Conservation (phyloP, 2,797 vertebrate genomes). For the Choloepus didactylus region DNA sequence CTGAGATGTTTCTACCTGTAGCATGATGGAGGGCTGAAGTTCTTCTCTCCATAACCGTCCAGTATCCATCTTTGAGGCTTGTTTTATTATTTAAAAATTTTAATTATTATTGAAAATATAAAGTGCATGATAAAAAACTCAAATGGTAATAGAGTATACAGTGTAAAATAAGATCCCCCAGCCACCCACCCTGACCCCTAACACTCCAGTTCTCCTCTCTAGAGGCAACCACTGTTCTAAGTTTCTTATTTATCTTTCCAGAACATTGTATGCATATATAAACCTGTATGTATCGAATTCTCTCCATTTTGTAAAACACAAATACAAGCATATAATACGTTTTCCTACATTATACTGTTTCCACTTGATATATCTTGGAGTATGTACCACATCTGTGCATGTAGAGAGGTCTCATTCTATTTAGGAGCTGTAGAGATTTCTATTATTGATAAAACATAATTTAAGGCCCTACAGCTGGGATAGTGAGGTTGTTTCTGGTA, state of each 20-base stretch:
- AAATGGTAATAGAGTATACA: not conserved
- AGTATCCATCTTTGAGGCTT: not conserved
- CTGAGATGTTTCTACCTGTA: not conserved
- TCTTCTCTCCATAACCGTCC: not conserved
- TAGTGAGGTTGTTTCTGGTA: not conserved
- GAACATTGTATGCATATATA: not conserved
- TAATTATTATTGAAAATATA: slow-evolving; percentile 15
- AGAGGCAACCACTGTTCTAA: not conserved
- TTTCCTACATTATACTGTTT: slow-evolving; percentile 33
- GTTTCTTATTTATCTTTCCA: slow-evolving; percentile 50
- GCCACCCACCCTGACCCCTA: not conserved
- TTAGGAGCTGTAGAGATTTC: not conserved
- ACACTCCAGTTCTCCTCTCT: not conserved
- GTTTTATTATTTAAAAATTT: not conserved
- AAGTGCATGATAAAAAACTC: not conserved
- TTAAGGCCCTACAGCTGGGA: not conserved
- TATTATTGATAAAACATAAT: not conserved
- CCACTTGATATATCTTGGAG: not conserved
- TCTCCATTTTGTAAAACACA: not conserved
- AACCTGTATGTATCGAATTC: not conserved
- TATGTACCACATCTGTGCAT: not conserved
- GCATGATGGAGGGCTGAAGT: not conserved
- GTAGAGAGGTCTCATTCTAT: not conserved
- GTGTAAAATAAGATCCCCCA: not conserved
- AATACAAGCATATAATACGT: not conserved